These are phyloP conservation scores for Laticauda colubrina DNA, from an alignment of 2,113 vertebrate species.

Conservation along the genomic window DNA sequence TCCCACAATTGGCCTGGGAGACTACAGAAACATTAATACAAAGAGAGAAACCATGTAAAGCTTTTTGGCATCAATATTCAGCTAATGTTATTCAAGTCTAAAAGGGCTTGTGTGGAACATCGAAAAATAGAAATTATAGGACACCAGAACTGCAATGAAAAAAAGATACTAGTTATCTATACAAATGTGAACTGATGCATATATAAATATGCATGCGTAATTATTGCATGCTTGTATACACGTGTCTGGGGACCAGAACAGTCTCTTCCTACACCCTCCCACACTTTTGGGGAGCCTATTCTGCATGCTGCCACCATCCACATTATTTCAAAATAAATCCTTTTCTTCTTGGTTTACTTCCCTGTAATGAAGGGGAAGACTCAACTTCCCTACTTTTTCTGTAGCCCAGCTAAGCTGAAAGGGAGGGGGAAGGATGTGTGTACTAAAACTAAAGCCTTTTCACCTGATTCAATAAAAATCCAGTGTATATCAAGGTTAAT, in stretches of 20 bases:
- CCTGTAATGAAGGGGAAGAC: neutral
- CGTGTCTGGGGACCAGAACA: neutral
- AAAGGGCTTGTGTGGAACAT: slow-evolving; percentile 30
- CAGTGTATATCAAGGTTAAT: neutral
- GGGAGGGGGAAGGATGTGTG: neutral
- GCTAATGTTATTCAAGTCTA: slow-evolving; percentile 31
- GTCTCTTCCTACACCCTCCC: neutral
- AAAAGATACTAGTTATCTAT: neutral
- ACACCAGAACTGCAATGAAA: neutral
- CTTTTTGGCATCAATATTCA: slow-evolving; percentile 44
- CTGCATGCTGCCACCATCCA: neutral
- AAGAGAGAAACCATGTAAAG: slow-evolving; percentile 34
- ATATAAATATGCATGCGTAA: neutral
- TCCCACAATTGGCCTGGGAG: slow-evolving; percentile 52
- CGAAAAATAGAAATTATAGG: neutral
- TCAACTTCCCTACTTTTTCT: neutral
- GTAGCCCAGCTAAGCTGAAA: neutral
- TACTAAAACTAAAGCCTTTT: neutral
- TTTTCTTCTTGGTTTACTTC: neutral
- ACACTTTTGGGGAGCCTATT: neutral
- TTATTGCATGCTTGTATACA: neutral
- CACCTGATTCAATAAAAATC: neutral
- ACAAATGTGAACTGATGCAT: neutral
- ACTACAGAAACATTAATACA: slow-evolving; percentile 30
- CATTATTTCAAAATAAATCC: neutral